Conservation (phyloP, 1,140 invertebrate species). For the Diuraphis noxia region DNA sequence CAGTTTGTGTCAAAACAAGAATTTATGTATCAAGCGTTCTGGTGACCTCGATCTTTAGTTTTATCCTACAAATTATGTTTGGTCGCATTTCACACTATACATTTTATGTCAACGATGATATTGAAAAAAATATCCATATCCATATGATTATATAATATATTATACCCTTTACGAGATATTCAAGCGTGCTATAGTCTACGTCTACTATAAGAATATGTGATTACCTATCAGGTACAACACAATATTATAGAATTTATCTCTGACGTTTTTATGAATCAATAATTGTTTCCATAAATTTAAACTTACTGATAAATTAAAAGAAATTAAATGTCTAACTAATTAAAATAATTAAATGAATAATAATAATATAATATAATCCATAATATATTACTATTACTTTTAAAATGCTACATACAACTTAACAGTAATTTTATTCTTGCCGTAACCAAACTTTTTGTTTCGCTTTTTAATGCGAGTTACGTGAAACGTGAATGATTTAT, state of each 20-base stretch:
- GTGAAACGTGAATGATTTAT: background rate
- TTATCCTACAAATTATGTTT: background rate
- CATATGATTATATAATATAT: too few species aligned
- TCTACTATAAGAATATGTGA: background rate
- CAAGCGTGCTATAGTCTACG: background rate
- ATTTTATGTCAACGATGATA: background rate
- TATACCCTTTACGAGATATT: background rate
- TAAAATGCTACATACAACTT: background rate
- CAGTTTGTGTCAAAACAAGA: background rate
- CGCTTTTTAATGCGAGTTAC: background rate
- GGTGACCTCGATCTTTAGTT: background rate
- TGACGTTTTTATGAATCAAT: background rate
- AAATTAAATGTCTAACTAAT: background rate
- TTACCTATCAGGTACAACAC: background rate
- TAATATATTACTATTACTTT: background rate
- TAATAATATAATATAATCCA: too few species aligned
- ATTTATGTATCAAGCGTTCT: conserved; percentile 2
- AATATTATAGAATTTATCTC: background rate
- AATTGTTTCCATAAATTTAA: background rate
- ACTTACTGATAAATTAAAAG: background rate
- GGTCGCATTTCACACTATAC: background rate
- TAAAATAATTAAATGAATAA: too few species aligned
- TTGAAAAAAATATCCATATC: background rate
- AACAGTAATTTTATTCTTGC: background rate
- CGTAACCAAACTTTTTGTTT: background rate